Evolutionary conservation across 2,113 vertebrate genomes (phyloP).

Genomic region (Dipodomys spectabilis): DNA sequence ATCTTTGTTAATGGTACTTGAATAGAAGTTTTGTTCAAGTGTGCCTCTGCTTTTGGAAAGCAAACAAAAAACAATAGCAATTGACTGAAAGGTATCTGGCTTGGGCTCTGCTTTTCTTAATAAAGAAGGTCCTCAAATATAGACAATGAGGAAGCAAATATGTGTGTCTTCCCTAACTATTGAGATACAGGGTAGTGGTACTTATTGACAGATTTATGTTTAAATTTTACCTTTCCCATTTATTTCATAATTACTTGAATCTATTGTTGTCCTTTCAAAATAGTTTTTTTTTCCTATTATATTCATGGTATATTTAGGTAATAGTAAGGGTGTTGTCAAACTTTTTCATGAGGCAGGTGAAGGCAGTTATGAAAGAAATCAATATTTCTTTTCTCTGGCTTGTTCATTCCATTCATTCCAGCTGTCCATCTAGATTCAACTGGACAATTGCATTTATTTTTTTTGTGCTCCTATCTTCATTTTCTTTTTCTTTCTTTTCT

Average conservation of each 20-base stretch:
- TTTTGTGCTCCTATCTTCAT: background rate
- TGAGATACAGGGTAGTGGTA: background rate
- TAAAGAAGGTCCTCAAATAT: background rate
- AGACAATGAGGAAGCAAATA: background rate
- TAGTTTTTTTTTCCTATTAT: background rate
- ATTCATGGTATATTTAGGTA: background rate
- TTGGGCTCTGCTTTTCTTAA: background rate
- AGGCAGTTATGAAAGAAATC: background rate
- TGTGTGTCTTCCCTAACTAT: background rate
- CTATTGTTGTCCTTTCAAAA: background rate
- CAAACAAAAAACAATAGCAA: background rate
- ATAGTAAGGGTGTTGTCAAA: background rate
- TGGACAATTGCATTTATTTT: background rate
- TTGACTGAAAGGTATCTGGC: background rate
- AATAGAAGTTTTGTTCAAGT: conserved; percentile 13
- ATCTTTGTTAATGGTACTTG: conserved; percentile 45
- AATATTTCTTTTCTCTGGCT: background rate
- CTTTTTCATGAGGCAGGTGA: background rate
- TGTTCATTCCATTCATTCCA: background rate
- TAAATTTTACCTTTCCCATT: background rate
- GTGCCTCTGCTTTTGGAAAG: conserved; percentile 41
- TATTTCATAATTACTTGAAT: background rate
- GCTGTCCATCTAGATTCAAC: background rate
- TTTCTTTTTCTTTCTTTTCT: conserved; percentile 12
- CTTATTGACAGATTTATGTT: background rate